Base-by-base conservation (phyloP, 2,797 vertebrate genomes). In the Gastrophryne carolinensis region DNA sequence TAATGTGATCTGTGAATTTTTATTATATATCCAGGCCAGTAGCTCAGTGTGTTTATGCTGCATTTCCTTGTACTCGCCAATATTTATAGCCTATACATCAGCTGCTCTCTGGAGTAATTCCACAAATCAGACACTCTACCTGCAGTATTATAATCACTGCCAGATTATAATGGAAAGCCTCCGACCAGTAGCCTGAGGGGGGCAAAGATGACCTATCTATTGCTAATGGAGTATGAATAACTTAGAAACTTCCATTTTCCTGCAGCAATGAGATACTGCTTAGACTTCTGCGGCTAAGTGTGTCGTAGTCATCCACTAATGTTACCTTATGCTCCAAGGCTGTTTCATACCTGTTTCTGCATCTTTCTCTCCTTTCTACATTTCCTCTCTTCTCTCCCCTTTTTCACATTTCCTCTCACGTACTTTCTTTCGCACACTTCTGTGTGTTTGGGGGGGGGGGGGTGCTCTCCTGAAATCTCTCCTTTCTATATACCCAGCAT, bases 1-100 rank as follows among this genome's bases (percentile, higher is more conserved):
- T 72, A 52, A 62, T 72, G 41, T 54, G 23, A 73, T 73, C 32
- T 10, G n/a, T 73, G 71, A 21, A 44, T 72, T 61, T 72, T 60
- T 72, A 61, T 62, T 50, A 32, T 30, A 54, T 54, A 39, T 73
- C 32, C 58, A 50, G 17, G 58, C 35, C 35, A 39, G 32, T 39
- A 53, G 64, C 26, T 37, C 64, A 53, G 19, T 62, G 26, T 64
- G 60, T 54, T 54, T 41, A 54, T 39, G 39, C 34, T 8, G 35
- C 34, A 54, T 68, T 68, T 54, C 24, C 49, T 24, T 53, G 32
- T 67, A 37, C 32, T 52, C 21, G 19, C 49, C 65, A 39, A 35
- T 68, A 68, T 68, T 68, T 68, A 68, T 54, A 37, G 23, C 34
- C 35, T 26, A 21, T 54, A 54, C 9, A 39, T 68, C 50, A 54